Evolutionary conservation across 1,140 invertebrate genomes (phyloP).

Genomic region (Eueides isabella): DNA sequence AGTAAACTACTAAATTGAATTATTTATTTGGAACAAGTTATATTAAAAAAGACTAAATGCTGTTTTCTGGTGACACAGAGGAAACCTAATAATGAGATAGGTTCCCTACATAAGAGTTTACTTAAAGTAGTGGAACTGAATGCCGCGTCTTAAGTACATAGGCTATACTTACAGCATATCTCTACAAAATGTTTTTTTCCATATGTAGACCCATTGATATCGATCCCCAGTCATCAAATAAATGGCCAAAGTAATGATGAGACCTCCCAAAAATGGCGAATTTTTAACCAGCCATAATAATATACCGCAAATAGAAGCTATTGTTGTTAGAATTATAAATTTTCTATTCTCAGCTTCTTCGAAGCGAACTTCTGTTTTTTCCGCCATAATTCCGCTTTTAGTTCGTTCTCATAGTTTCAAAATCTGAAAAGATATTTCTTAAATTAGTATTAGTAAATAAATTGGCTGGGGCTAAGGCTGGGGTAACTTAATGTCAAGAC

Average conservation of each 20-base stretch:
- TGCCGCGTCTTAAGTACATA: too few species aligned
- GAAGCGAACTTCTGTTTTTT: slow-evolving; percentile 66
- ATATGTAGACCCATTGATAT: slow-evolving; percentile 77
- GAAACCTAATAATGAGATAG: too few species aligned
- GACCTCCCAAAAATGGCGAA: slow-evolving; percentile 43
- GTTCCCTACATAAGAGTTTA: too few species aligned
- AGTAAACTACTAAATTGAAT: too few species aligned
- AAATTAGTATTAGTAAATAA: background rate
- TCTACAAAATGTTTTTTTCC: slow-evolving; percentile 66
- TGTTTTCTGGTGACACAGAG: too few species aligned
- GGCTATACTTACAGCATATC: slow-evolving; percentile 64
- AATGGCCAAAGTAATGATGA: slow-evolving; percentile 46
- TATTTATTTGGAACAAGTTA: too few species aligned
- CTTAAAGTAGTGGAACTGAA: too few species aligned
- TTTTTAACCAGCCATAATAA: slow-evolving; percentile 56
- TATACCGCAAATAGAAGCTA: slow-evolving; percentile 41
- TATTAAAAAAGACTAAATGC: too few species aligned
- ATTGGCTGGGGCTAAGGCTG: too few species aligned
- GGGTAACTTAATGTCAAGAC: too few species aligned
- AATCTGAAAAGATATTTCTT: background rate
- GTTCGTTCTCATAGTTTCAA: slow-evolving; percentile 18
- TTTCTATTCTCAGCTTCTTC: slow-evolving; percentile 67
- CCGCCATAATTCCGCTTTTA: slow-evolving; percentile 52
- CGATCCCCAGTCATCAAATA: slow-evolving; percentile 69
- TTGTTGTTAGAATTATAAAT: slow-evolving; percentile 51